Evolutionary conservation across 2,113 vertebrate genomes (phyloP).

Genomic region (Casuarius casuarius): DNA sequence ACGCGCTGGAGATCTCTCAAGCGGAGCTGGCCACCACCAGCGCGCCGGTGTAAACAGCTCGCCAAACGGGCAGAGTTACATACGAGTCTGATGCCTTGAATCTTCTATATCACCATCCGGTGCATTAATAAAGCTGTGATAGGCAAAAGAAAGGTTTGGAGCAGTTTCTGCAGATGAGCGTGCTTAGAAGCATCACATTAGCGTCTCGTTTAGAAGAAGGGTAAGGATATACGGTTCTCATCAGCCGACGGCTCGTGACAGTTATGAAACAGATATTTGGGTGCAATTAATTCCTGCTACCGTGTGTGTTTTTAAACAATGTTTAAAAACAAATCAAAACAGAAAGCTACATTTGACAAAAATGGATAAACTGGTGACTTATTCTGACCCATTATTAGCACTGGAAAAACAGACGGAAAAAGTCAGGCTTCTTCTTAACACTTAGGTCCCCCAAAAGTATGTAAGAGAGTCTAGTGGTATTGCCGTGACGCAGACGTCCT

Average conservation of each 20-base stretch:
- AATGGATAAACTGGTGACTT: not conserved
- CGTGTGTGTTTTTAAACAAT: not conserved
- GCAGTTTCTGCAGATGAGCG: not conserved
- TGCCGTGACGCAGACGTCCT: no score
- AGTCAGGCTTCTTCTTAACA: not conserved
- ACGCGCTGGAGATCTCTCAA: not conserved
- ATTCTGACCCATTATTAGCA: not conserved
- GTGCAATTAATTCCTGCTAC: no score
- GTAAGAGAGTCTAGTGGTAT: no score
- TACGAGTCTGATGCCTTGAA: constrained; percentile 22
- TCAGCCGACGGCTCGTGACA: no score
- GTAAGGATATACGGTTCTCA: not conserved
- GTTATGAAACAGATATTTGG: no score
- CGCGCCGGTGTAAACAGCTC: not conserved
- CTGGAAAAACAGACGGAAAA: not conserved
- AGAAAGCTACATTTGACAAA: not conserved
- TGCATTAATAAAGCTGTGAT: not conserved
- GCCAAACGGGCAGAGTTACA: not conserved
- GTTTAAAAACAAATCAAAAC: not conserved
- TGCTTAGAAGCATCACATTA: not conserved
- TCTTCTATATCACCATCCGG: not conserved
- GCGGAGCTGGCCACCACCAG: not conserved
- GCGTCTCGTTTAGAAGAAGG: not conserved
- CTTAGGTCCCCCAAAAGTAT: not conserved
- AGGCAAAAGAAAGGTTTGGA: not conserved